A percentile compares a stretch with the other conserved stretches of the same genome.
Evolutionary conservation across 2,797 vertebrate species (phyloP).

Genomic region (Calcarius lapponicus): DNA sequence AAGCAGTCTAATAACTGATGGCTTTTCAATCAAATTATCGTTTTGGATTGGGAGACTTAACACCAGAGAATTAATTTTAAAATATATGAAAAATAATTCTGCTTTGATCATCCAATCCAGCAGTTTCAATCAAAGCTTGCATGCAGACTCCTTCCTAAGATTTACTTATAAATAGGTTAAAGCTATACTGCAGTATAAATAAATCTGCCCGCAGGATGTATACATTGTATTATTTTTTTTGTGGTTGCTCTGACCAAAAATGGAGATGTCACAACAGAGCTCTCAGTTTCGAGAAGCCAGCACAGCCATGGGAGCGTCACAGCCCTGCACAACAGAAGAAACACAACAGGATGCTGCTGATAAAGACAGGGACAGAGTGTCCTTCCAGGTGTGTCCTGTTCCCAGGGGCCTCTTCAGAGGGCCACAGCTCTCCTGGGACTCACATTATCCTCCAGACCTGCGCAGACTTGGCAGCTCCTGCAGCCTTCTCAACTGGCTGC

Average conservation of each 20-base stretch:
- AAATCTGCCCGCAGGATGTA: neutral
- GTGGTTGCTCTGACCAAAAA: neutral
- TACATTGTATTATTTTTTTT: neutral
- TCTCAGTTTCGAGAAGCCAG: neutral
- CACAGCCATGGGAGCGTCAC: neutral
- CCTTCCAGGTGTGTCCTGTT: neutral
- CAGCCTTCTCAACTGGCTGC: neutral
- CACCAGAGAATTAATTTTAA: neutral
- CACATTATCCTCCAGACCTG: neutral
- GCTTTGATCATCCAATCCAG: neutral
- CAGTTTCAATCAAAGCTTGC: neutral
- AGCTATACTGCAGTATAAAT: neutral
- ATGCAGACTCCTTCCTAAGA: neutral
- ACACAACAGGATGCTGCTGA: neutral
- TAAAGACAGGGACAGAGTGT: neutral
- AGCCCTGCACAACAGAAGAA: neutral
- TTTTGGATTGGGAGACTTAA: neutral
- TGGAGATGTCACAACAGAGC: neutral
- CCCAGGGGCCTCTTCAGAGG: neutral
- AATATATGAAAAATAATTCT: neutral
- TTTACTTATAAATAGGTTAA: neutral
- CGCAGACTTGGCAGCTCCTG: neutral
- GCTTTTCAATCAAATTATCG: neutral
- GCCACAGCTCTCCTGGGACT: neutral
- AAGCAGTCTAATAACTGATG: neutral